Evolutionary conservation across 1,140 invertebrate species (phyloP).

Genomic region (Maconellicoccus hirsutus): DNA sequence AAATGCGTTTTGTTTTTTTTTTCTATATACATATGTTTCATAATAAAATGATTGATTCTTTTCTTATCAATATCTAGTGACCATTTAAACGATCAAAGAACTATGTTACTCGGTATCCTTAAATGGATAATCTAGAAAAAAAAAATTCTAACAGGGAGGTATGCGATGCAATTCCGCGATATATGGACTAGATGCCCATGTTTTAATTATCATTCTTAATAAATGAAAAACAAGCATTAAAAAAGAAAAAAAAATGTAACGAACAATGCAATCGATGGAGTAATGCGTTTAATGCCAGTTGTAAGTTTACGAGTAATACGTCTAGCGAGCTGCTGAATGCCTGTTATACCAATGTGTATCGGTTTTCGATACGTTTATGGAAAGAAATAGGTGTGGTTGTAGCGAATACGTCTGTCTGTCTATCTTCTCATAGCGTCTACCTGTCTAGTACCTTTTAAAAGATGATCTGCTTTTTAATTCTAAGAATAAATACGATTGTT

Average conservation of each 20-base stretch:
- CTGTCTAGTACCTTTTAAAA: constrained; percentile 3
- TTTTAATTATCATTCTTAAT: constrained; percentile 23
- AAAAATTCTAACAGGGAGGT: constrained; percentile 14
- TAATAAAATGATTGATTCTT: constrained; percentile 18
- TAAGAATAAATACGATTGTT: background rate
- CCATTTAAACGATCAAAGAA: constrained; percentile 1
- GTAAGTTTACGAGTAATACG: constrained; percentile 20
- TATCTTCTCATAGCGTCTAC: constrained; percentile 12
- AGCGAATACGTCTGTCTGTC: background rate
- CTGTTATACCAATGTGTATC: constrained; percentile 14
- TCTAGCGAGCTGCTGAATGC: background rate
- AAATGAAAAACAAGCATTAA: constrained; percentile 7
- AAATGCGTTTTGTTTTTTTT: too few relatives aligned
- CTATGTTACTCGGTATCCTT: constrained; percentile 11
- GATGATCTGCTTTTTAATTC: background rate
- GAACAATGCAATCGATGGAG: constrained; percentile 16
- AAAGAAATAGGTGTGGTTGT: constrained; percentile 19
- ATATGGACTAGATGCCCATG: constrained; percentile 20
- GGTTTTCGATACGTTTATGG: constrained; percentile 20
- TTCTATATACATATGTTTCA: background rate
- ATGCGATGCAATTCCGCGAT: constrained; percentile 20
- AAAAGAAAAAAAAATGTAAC: constrained; percentile 3
- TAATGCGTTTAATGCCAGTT: constrained; percentile 14
- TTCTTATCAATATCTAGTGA: constrained; percentile 12
- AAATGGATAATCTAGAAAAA: constrained; percentile 22